Base-by-base conservation (phyloP, 2,113 vertebrate species). In the Petrocephalus microphthalmus region DNA sequence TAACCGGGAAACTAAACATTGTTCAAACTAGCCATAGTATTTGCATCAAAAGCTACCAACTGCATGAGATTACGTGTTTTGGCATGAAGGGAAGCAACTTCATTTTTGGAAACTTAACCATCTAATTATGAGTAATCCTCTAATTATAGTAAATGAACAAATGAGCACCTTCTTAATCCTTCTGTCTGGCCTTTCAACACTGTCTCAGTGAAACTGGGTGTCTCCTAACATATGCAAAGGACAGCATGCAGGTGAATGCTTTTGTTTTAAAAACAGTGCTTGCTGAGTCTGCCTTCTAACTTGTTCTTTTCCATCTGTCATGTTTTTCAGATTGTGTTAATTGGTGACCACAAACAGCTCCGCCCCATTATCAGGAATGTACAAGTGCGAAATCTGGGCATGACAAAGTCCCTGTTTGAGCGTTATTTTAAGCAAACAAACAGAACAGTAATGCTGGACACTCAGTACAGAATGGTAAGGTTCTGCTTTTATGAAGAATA, bases 341-440 rank as follows among this genome's bases (percentile, higher is more conserved):
- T 97, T 0, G 96, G 96, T 49, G 96, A 97, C 88, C 96, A 97
- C 90, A 95, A 94, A 33, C 96, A 97, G 91, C 93, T 97, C 83
- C 91, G 93, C 11, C 96, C 96, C 0, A 93, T 97, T 85, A 93
- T 97, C 86, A 93, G 89, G 88, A 94, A 93, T 0, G 91, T 95
- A 8, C 25, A 92, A 47, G 94, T 94, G 83, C 95, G 90, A 81
- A 92, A 11, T 0, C 92, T 96, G 6, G 95, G 95, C 53, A 94
- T 97, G 95, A 94, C 96, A 29, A 93, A 0, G 0, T 97, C 96
- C 7, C 93, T 97, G 3, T 96, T 97, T 2, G 95, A 96, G 91
- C 93, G 96, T 78, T 95, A 96, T 25, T 37, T 37, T 54, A 0
- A 54, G 13, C 29, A 54, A 82, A 84, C 45, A 17, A 0, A 2